Evolutionary conservation across 37 sponge, comb jelly and placozoan genomes (phyloP).

Genomic region (Amphimedon queenslandica): DNA sequence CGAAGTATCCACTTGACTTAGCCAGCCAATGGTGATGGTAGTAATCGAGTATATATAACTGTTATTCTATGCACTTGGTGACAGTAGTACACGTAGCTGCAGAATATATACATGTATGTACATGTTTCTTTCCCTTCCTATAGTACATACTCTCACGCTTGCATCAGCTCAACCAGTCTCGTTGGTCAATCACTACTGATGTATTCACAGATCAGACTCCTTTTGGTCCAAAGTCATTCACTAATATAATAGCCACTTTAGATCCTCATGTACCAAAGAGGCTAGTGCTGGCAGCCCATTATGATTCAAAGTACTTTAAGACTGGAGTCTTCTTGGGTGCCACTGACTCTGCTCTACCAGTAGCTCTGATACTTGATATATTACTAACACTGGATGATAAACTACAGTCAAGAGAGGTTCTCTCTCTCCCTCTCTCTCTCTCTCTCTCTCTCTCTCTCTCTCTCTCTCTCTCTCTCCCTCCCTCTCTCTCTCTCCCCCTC

Average conservation of each 20-base stretch:
- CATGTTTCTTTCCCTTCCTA: not conserved
- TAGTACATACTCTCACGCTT: conserved; percentile 79
- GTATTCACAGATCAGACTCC: conserved; percentile 70
- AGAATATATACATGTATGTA: too few species aligned
- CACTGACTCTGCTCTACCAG: conserved; percentile 96
- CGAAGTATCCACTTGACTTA: conserved; percentile 3
- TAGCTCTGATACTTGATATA: conserved; percentile 89
- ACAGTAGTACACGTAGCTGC: not conserved
- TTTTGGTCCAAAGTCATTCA: conserved; percentile 67
- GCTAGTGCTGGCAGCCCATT: conserved; percentile 83
- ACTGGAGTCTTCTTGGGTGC: conserved; percentile 79
- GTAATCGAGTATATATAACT: not conserved
- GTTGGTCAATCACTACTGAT: conserved; percentile 82
- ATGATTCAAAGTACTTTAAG: conserved; percentile 77
- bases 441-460: conserved; percentile 25
- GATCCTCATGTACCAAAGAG: conserved; percentile 71
- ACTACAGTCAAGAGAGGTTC: conserved; percentile 48
- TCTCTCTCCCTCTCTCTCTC: conserved; percentile 26
- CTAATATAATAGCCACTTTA: conserved; percentile 91
- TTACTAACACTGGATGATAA: conserved; percentile 67
- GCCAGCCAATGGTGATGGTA: not conserved
- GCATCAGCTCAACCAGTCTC: conserved; percentile 54
- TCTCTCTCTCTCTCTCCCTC: conserved; percentile 13
- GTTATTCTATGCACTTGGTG: not conserved
- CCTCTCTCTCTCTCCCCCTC: conserved; percentile 4